A percentile compares a stretch with the other conserved stretches of the same genome.
phyloP scores from a whole-genome alignment of 2,797 vertebrate species.

The Sebastes hubbsi region DNA sequence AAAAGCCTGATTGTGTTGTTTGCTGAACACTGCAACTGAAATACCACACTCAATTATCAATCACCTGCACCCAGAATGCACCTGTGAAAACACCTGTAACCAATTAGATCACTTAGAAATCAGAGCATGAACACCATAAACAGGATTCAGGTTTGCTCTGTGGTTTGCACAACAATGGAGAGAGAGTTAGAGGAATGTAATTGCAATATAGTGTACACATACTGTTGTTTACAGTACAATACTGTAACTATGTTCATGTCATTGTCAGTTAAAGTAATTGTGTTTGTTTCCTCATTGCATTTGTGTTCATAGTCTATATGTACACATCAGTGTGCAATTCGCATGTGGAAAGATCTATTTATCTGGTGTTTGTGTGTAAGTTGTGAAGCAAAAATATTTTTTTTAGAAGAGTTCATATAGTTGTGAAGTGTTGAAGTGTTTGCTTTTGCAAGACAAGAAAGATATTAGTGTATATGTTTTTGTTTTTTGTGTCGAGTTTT shows the following conservation, averaged over 20 bases:
- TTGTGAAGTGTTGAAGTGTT: no score
- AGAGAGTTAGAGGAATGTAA: not conserved
- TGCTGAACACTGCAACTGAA: not conserved
- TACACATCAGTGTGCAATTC: not conserved
- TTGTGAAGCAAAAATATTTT: not conserved
- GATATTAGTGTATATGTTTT: no score
- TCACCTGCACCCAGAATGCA: not conserved
- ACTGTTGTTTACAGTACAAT: not conserved
- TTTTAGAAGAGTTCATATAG: no score
- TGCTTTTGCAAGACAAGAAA: fast-evolving
- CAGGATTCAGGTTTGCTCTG: no score
- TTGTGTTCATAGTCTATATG: not conserved
- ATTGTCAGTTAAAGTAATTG: no score
- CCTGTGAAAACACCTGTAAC: not conserved
- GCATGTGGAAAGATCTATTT: not conserved
- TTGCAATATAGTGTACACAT: no score
- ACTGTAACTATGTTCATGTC: not conserved
- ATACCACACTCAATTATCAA: not conserved
- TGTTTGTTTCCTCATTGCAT: not conserved
- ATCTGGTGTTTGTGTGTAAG: not conserved
- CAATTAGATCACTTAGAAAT: not conserved
- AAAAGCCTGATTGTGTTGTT: no score
- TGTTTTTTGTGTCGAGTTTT: fast-evolving
- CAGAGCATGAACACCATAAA: not conserved
- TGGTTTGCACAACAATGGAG: not conserved